Conservation (phyloP, 2,888 invertebrate genomes). For the Dasypogon diadema region DNA sequence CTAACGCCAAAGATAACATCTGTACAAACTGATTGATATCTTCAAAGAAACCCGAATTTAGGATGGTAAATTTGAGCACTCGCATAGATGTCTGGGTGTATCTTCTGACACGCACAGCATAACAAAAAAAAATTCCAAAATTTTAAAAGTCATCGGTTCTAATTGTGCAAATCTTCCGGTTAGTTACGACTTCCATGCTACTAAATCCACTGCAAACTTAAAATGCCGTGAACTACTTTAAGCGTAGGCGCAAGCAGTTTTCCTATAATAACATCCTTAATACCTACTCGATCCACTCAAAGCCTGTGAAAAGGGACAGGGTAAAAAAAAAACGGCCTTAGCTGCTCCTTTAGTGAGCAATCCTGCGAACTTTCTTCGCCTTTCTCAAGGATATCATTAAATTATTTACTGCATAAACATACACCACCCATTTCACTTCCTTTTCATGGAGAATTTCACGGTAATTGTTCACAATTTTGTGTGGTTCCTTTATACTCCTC, state of each 20-base stretch:
- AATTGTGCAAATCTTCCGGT: conserved; percentile 7
- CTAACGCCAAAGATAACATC: too few species aligned
- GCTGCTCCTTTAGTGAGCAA: conserved; percentile 48
- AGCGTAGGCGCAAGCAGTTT: neutral
- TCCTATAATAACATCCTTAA: conserved; percentile 49
- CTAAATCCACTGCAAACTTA: neutral
- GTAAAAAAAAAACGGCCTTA: conserved; percentile 14
- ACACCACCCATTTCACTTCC: conserved; percentile 32
- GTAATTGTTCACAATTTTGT: conserved; percentile 36
- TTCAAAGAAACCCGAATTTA: too few species aligned
- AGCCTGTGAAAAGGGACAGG: conserved; percentile 6
- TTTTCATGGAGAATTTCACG: conserved; percentile 18
- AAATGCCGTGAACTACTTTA: conserved; percentile 14
- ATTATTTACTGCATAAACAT: conserved; percentile 53
- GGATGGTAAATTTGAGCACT: too few species aligned
- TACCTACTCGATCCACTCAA: conserved; percentile 42
- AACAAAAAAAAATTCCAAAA: neutral
- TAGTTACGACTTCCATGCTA: neutral
- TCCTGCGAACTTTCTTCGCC: conserved; percentile 29
- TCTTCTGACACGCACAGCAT: too few species aligned
- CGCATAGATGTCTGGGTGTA: too few species aligned
- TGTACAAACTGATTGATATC: too few species aligned
- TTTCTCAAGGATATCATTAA: conserved; percentile 52
- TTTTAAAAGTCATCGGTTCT: conserved; percentile 17
- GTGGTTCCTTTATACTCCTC: conserved; percentile 13